Conservation (phyloP, 2,113 vertebrate genomes). For the Mirza zaza region DNA sequence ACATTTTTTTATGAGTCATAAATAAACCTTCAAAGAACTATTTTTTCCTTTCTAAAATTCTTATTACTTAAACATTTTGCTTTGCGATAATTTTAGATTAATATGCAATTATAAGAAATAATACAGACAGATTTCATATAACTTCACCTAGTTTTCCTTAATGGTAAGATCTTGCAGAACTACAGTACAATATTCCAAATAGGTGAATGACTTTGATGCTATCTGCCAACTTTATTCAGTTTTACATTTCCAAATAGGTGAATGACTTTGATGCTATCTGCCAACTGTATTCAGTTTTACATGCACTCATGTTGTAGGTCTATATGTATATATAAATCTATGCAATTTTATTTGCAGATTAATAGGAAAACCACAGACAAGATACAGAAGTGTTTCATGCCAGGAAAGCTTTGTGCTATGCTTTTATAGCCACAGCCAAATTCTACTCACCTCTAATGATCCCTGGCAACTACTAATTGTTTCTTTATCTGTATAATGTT, state of each 20-base stretch:
- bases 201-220: not conserved
- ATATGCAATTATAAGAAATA: not conserved
- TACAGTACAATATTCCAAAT: not conserved
- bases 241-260: not conserved
- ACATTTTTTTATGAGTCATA: not conserved
- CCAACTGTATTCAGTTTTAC: not conserved
- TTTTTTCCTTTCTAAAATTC: not conserved
- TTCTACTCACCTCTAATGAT: not conserved
- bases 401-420: not conserved
- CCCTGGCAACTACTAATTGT: not conserved
- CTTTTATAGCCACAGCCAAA: fast-evolving
- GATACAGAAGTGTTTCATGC: not conserved
- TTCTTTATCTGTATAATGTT: not conserved
- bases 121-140: not conserved
- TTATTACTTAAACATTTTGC: not conserved
- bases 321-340: not conserved
- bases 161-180: not conserved
- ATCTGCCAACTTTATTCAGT: not conserved
- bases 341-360: not conserved
- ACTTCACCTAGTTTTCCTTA: not conserved
- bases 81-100: not conserved
- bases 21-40: not conserved
- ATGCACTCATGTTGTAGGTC: fast-evolving
- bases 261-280: not conserved
- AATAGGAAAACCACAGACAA: not conserved